Percentiles rank a stretch among this genome's conserved stretches.
These are phyloP conservation scores for Gryllus bimaculatus DNA, from an alignment of 1,140 invertebrate genomes.

Conservation along the genomic window DNA sequence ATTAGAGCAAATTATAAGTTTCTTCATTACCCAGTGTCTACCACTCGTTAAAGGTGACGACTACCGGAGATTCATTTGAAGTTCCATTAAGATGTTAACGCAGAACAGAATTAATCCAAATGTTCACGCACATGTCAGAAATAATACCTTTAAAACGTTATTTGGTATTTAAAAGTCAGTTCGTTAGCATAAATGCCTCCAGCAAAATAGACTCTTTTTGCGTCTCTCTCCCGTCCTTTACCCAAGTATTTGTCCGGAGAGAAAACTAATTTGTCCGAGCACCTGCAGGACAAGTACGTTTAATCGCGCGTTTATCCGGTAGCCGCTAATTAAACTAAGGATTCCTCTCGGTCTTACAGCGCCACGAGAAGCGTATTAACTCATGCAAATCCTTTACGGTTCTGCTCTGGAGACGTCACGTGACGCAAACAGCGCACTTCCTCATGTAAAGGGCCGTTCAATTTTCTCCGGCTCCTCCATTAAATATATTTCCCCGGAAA, in stretches of 20 bases:
- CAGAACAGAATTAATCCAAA: neutral
- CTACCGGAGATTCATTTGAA: neutral
- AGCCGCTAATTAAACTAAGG: neutral
- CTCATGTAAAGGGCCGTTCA: neutral
- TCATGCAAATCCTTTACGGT: neutral
- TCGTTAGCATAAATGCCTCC: too few relatives aligned
- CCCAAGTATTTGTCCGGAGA: neutral
- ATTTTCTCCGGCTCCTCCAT: neutral
- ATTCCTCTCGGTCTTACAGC: neutral
- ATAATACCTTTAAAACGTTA: neutral
- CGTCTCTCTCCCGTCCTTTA: too few relatives aligned
- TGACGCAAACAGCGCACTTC: neutral
- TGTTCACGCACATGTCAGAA: neutral
- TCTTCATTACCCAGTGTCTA: too few relatives aligned
- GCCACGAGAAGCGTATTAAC: neutral
- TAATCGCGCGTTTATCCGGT: neutral
- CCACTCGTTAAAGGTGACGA: too few relatives aligned
- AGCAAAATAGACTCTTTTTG: too few relatives aligned
- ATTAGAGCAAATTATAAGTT: too few relatives aligned
- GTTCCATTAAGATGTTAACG: neutral
- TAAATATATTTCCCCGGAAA: neutral
- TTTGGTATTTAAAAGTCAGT: too few relatives aligned
- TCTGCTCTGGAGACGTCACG: neutral
- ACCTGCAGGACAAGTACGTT: neutral
- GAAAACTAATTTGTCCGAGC: neutral